Evolutionary conservation across 1,140 invertebrate species (phyloP).

Genomic region (Drosophila nigromelanica): DNA sequence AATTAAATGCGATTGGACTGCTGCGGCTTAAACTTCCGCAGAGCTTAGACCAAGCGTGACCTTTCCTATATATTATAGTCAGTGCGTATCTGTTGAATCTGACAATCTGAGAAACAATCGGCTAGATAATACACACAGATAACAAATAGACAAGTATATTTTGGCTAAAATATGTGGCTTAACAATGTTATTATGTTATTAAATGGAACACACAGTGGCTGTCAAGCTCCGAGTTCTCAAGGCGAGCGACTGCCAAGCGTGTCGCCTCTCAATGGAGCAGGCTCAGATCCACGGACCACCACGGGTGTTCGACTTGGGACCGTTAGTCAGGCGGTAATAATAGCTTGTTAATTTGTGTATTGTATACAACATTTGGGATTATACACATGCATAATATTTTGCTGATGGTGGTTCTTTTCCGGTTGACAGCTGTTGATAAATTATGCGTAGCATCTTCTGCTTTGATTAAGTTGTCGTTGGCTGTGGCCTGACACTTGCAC

Average conservation of each 20-base stretch:
- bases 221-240: conserved; percentile 39
- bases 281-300: conserved; percentile 30
- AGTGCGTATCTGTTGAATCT: conserved; percentile 1
- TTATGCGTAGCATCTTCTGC: conserved; percentile 57
- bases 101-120: conserved; percentile 21
- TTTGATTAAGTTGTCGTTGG: conserved; percentile 68
- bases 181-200: conserved; percentile 54
- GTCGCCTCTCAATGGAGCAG: conserved; percentile 27
- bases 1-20: conserved; percentile 39
- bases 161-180: conserved; percentile 55
- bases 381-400: neutral
- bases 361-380: conserved; percentile 39
- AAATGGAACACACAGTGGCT: conserved; percentile 69
- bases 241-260: conserved; percentile 60
- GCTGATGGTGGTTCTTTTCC: conserved; percentile 50
- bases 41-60: conserved; percentile 58
- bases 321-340: conserved; percentile 70
- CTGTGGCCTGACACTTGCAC: neutral
- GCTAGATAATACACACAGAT: conserved; percentile 41
- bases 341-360: conserved; percentile 76
- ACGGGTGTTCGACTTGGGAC: conserved; percentile 40
- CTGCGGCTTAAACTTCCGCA: conserved; percentile 53
- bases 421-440: conserved; percentile 69
- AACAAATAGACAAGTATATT: conserved; percentile 44
- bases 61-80: conserved; percentile 33